Evolutionary conservation across 2,797 vertebrate genomes (phyloP), one percentile per base, ranked within the genome.

Genomic region (Karalla daura): DNA sequence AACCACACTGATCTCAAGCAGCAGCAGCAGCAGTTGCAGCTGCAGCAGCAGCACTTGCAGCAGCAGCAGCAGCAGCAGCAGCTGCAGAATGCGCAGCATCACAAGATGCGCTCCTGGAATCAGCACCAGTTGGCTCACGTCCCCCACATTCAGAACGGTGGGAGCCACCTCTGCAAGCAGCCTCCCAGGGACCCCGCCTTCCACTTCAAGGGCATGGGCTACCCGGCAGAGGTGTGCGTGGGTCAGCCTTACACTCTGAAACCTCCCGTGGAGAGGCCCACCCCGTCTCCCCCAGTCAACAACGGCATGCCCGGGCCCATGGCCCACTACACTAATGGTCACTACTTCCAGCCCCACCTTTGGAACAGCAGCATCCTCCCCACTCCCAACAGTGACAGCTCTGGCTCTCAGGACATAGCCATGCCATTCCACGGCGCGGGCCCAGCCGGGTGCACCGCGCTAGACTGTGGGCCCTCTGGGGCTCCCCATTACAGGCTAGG

Each of bases 341-440:
- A 98, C 92, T 99, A 98, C 91, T 98, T 98, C 81, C 93, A 94
- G 82, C 88, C 92, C 37, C 96, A 96, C 78, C 76, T 97, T 81
- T 99, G 98, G 98, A 97, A 95, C 93, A 98, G 96, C 94, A 96
- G 96, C 94, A 96, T 99, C 81, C 94, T 99, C 80, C 97, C 98
- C 88, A 99, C 98, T 0, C 98, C 98, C 85, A 98, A 98, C 93
- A 99, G 98, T 88, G 97, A 99, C 94, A 99, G 97, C 94, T 99
- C 97, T 11, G 96, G 97, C 86, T 99, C 97, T 90, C 98, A 99
- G 95, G 97, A 99, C 94, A 90, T 98, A 81, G 80, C 95, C 81
- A 92, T 96, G 95, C 93, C 96, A 70, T 98, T 97, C 94, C 97
- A 98, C 0, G 94, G 94, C 58, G 95, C 86, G 18, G 91, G 94